Percentiles rank a stretch among this genome's conserved stretches.
Evolutionary conservation across 2,888 invertebrate genomes (phyloP).

Genomic region (Drosophila conformis): DNA sequence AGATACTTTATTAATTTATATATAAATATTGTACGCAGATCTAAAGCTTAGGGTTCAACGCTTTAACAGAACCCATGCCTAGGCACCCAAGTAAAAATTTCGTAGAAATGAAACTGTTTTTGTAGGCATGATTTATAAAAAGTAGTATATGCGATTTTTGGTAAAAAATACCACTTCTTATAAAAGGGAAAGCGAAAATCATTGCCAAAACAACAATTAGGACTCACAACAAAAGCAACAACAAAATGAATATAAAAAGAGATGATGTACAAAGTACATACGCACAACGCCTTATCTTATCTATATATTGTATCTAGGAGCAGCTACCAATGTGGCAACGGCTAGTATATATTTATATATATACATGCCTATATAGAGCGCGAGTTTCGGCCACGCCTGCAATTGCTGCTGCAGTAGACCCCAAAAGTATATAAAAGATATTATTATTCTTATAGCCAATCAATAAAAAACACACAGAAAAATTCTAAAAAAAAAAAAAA

Average conservation of each 20-base stretch:
- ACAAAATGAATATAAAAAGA: constrained; percentile 7
- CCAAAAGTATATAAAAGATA: constrained; percentile 28
- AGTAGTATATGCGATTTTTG: constrained; percentile 28
- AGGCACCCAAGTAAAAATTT: constrained; percentile 40
- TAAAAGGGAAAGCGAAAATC: constrained; percentile 46
- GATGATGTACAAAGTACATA: constrained; percentile 57
- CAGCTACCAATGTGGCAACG: constrained; percentile 38
- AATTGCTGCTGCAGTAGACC: constrained; percentile 64
- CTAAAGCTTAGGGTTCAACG: constrained; percentile 60
- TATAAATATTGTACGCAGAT: constrained; percentile 66
- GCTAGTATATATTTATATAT: constrained; percentile 23
- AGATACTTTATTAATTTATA: constrained; percentile 65
- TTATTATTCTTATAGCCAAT: constrained; percentile 49
- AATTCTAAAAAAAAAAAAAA: constrained; percentile 16
- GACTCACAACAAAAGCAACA: constrained; percentile 35
- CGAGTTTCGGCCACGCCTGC: constrained; percentile 49
- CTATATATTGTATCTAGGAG: constrained; percentile 43
- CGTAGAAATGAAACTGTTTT: constrained; percentile 30
- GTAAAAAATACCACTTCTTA: constrained; percentile 30
- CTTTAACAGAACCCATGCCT: constrained; percentile 43
- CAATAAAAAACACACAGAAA: constrained; percentile 29
- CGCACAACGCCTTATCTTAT: constrained; percentile 69
- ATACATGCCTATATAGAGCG: constrained; percentile 17
- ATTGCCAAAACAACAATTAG: constrained; percentile 60
- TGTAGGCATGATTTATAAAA: constrained; percentile 31